Percentiles rank a stretch among this genome's conserved stretches.
phyloP scores from a whole-genome alignment of 2,888 invertebrate genomes.

The Papilio elwesi region DNA sequence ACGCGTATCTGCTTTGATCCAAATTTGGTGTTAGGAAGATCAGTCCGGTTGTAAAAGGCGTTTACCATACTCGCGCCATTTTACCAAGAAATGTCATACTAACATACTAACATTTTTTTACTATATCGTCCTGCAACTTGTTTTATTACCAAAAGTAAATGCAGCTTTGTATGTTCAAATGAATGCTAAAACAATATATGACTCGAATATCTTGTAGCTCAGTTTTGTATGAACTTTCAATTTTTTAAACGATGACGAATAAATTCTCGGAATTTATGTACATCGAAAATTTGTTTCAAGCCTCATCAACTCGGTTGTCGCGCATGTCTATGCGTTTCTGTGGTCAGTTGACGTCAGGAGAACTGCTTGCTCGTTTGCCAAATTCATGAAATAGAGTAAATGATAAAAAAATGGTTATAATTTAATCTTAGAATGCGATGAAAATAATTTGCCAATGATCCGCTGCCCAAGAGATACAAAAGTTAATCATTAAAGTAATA shows the following conservation, averaged over 20 bases:
- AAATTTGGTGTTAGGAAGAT: constrained; percentile 35
- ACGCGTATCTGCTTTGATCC: constrained; percentile 23
- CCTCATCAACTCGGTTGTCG: no score
- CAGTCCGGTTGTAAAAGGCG: background rate
- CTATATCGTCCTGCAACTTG: background rate
- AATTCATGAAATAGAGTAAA: background rate
- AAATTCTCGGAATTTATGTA: no score
- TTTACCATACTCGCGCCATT: constrained; percentile 23
- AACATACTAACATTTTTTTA: background rate
- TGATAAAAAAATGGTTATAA: background rate
- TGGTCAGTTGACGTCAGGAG: no score
- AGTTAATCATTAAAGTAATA: constrained; percentile 34
- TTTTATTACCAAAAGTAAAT: background rate
- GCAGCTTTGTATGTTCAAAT: background rate
- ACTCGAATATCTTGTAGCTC: no score
- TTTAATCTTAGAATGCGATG: background rate
- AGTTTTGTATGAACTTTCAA: no score
- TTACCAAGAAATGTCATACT: constrained; percentile 22
- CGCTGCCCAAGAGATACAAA: no score
- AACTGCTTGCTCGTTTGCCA: background rate
- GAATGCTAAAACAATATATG: background rate
- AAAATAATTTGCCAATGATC: constrained; percentile 26
- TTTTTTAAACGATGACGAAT: no score
- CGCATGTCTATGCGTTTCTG: no score
- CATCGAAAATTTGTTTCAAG: no score